Evolutionary conservation across 2,113 vertebrate species (phyloP).

Genomic region (Nicator chloris): DNA sequence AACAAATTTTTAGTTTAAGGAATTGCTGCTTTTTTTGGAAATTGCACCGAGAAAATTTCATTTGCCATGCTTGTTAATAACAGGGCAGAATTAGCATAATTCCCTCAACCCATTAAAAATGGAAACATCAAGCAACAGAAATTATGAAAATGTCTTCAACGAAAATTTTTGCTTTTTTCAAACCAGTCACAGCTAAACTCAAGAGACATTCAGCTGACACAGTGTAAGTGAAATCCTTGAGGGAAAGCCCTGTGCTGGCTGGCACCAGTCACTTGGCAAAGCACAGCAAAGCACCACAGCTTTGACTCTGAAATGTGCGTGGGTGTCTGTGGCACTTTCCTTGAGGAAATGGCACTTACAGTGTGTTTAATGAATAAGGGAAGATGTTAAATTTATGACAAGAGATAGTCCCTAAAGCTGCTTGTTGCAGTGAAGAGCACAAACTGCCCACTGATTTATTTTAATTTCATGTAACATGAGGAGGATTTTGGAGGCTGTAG

Average conservation of each 20-base stretch:
- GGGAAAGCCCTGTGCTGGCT: not conserved
- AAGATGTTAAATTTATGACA: not conserved
- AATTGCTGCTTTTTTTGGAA: not conserved
- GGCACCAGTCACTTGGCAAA: not conserved
- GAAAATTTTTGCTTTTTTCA: not conserved
- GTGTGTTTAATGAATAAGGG: not conserved
- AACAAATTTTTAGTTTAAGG: not conserved
- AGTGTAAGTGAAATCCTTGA: not conserved
- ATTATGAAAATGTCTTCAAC: not conserved
- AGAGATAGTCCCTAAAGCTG: not conserved
- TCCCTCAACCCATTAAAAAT: not conserved
- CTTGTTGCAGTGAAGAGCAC: not conserved
- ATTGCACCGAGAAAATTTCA: not conserved
- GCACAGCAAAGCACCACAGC: not conserved
- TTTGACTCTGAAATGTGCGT: not conserved
- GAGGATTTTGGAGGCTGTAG: not conserved
- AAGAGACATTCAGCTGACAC: not conserved
- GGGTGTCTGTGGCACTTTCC: not conserved
- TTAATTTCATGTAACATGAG: not conserved
- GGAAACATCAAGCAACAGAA: not conserved
- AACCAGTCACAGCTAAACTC: not conserved
- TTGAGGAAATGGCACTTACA: conserved; percentile 3
- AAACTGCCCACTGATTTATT: not conserved
- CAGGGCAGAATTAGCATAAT: not conserved
- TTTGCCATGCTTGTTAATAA: not conserved